Evolutionary conservation across 2,797 vertebrate genomes (phyloP).

Genomic region (Lindbergichthys nudifrons): DNA sequence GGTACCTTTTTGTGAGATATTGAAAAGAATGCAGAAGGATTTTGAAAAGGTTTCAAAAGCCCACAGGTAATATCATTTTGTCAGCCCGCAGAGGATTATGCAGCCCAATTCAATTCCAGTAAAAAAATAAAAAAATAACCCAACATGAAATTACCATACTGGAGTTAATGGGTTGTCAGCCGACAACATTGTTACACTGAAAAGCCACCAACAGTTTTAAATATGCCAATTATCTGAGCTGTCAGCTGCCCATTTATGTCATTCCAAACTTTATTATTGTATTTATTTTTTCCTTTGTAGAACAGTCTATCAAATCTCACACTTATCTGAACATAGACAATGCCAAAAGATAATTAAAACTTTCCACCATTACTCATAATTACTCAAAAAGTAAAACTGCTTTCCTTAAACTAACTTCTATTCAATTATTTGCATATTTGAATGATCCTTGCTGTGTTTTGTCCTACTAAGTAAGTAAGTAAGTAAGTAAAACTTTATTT

Average conservation of each 20-base stretch:
- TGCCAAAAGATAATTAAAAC: background rate
- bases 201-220: conserved; percentile 51
- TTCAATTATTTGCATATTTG: background rate
- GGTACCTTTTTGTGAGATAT: conserved; percentile 8
- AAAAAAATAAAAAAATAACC: background rate
- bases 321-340: background rate
- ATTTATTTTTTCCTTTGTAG: conserved; percentile 8
- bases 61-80: conserved; percentile 29
- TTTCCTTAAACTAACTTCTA: background rate
- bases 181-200: conserved; percentile 37
- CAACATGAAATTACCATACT: conserved; percentile 32
- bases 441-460: background rate
- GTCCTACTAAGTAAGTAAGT: background rate
- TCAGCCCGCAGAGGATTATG: conserved; percentile 47
- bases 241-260: conserved; percentile 35
- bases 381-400: background rate
- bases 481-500: too few species aligned
- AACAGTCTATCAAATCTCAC: background rate
- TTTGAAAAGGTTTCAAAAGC: conserved; percentile 42
- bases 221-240: conserved; percentile 53
- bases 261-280: background rate
- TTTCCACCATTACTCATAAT: background rate
- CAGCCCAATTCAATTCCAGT: conserved; percentile 20
- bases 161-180: conserved; percentile 57
- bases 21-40: conserved; percentile 25